phyloP scores from a whole-genome alignment of 2,113 vertebrate genomes.

The Grammomys dolichurus region DNA sequence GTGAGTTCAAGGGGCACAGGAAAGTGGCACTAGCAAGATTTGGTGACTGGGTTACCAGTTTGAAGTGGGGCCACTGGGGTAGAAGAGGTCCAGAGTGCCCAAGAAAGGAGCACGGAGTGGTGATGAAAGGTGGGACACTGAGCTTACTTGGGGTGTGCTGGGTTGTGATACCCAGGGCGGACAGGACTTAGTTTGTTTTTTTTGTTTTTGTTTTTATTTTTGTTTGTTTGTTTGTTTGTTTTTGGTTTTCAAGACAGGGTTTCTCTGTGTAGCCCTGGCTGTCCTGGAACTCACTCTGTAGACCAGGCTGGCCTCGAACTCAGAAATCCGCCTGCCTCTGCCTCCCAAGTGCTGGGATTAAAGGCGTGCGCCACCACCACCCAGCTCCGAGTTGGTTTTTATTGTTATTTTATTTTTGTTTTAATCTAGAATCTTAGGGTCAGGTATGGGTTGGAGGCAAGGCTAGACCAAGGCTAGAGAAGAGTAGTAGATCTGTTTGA shows the following conservation, averaged over 20 bases:
- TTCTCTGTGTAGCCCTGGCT: too few relatives aligned
- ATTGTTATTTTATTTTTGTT: neutral
- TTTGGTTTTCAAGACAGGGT: too few relatives aligned
- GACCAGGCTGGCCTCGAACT: too few relatives aligned
- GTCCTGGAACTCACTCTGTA: too few relatives aligned
- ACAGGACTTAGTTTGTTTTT: neutral
- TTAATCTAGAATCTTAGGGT: neutral
- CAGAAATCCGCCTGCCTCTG: too few relatives aligned
- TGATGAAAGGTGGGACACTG: neutral
- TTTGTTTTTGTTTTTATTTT: neutral
- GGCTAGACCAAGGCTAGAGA: neutral
- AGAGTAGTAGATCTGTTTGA: neutral
- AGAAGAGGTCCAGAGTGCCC: too few relatives aligned
- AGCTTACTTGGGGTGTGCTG: neutral
- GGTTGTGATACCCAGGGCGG: rapidly evolving
- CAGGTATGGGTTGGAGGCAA: neutral
- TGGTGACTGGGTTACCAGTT: neutral
- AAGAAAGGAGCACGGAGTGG: neutral
- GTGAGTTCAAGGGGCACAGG: neutral
- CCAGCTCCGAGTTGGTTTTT: neutral
- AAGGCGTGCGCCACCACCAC: too few relatives aligned
- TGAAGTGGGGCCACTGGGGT: neutral
- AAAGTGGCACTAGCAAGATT: neutral
- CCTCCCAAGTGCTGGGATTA: too few relatives aligned
- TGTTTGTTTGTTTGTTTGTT: neutral